A percentile compares a stretch with the other conserved stretches of the same genome.
phyloP scores from a whole-genome alignment of 1,140 invertebrate genomes.

The Musca domestica region DNA sequence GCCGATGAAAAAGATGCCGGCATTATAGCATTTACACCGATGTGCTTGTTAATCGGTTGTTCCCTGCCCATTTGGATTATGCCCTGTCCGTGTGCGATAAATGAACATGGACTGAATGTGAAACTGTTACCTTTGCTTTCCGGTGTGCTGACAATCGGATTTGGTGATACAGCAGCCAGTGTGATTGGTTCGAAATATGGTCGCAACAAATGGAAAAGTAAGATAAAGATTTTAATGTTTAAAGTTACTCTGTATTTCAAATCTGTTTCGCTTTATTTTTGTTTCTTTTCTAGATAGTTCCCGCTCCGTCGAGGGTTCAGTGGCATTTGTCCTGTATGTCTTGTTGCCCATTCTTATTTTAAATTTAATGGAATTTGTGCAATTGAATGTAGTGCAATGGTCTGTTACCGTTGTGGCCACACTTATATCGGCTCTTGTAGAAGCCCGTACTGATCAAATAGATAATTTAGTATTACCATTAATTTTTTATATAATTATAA shows the following conservation, averaged over 20 bases:
- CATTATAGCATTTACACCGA: constrained; percentile 74
- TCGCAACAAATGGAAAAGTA: constrained; percentile 69
- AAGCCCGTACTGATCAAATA: constrained; percentile 75
- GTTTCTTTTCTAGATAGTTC: constrained; percentile 56
- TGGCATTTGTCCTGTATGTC: constrained; percentile 60
- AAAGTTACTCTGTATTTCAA: constrained; percentile 9
- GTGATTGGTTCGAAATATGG: constrained; percentile 73
- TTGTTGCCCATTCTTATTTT: constrained; percentile 57
- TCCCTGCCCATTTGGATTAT: constrained; percentile 67
- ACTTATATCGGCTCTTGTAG: constrained; percentile 63
- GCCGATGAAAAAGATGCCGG: constrained; percentile 81
- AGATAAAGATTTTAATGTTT: constrained; percentile 25
- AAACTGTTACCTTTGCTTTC: constrained; percentile 64
- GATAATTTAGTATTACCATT: constrained; percentile 77
- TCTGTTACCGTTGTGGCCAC: constrained; percentile 58
- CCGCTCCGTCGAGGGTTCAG: constrained; percentile 68
- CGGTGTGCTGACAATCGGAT: constrained; percentile 77
- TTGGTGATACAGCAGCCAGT: constrained; percentile 86
- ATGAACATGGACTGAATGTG: constrained; percentile 36
- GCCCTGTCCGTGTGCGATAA: constrained; percentile 53
- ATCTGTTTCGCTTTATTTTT: neutral
- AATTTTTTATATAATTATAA: constrained; percentile 60
- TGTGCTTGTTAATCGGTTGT: constrained; percentile 80
- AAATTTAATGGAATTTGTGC: constrained; percentile 42
- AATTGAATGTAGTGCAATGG: constrained; percentile 45